Evolutionary conservation across 2,888 invertebrate species (phyloP).

Genomic region (Drosophila meridionalis): DNA sequence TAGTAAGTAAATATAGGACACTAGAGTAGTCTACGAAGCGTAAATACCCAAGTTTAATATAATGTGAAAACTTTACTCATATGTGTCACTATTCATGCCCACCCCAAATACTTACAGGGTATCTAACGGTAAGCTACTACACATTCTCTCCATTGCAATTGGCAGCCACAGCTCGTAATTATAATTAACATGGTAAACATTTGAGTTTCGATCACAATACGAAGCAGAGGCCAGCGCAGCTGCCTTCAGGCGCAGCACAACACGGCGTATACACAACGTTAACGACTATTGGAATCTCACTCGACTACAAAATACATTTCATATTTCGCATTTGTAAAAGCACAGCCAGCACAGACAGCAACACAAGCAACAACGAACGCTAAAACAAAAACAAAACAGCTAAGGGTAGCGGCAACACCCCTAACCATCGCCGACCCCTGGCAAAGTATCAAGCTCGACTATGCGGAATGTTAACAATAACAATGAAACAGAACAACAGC

Average conservation of each 20-base stretch:
- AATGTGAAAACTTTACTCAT: neutral
- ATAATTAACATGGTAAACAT: slow-evolving; percentile 69
- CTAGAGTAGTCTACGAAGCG: too few relatives aligned
- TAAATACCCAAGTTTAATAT: too few relatives aligned
- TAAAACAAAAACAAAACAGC: slow-evolving; percentile 40
- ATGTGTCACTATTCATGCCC: neutral
- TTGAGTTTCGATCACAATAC: slow-evolving; percentile 45
- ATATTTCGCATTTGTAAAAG: slow-evolving; percentile 39
- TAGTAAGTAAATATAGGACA: neutral
- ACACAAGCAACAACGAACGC: slow-evolving; percentile 18
- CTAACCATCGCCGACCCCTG: neutral
- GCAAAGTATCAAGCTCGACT: slow-evolving; percentile 52
- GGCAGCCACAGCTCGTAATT: slow-evolving; percentile 38
- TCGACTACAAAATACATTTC: slow-evolving; percentile 37
- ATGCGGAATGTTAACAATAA: slow-evolving; percentile 73
- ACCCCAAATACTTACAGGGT: neutral
- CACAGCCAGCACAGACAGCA: slow-evolving; percentile 11
- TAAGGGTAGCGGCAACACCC: slow-evolving; percentile 4
- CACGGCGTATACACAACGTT: slow-evolving; percentile 41
- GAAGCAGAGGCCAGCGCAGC: slow-evolving; percentile 4
- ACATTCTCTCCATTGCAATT: slow-evolving; percentile 25
- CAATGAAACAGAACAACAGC: slow-evolving; percentile 53
- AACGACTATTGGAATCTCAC: slow-evolving; percentile 49
- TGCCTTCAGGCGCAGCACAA: slow-evolving; percentile 36
- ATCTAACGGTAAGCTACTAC: neutral